These are phyloP conservation scores for Proteles cristata DNA, from an alignment of 2,113 vertebrate genomes.

Conservation along the genomic window DNA sequence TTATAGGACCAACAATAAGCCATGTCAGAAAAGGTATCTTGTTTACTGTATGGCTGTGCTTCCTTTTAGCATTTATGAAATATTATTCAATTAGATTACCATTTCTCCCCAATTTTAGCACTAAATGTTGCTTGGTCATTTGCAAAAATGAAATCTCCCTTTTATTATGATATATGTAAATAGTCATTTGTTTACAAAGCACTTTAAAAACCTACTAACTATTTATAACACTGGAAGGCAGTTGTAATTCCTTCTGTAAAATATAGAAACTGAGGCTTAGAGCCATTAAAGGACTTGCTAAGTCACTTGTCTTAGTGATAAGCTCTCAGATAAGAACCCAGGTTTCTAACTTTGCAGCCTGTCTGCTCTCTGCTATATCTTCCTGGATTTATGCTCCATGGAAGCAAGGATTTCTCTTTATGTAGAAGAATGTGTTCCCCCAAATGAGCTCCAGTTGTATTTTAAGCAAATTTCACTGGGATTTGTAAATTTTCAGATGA, in stretches of 20 bases:
- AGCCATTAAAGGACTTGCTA: too few relatives aligned
- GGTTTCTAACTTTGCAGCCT: rapidly evolving
- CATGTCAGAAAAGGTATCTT: background rate
- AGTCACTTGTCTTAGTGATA: background rate
- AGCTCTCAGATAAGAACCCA: background rate
- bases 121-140: background rate
- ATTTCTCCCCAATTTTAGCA: background rate
- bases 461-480: background rate
- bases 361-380: background rate
- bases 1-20: background rate
- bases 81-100: background rate
- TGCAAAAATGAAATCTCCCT: background rate
- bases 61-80: background rate
- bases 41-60: background rate
- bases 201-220: background rate
- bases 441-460: background rate
- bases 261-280: too few relatives aligned
- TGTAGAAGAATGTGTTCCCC: background rate
- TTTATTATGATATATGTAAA: background rate
- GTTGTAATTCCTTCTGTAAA: background rate
- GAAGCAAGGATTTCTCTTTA: background rate
- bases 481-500: background rate
- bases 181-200: background rate
- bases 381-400: background rate
- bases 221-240: background rate